Evolutionary conservation across 2,888 invertebrate genomes (phyloP).

Genomic region (Coremacera marginata): DNA sequence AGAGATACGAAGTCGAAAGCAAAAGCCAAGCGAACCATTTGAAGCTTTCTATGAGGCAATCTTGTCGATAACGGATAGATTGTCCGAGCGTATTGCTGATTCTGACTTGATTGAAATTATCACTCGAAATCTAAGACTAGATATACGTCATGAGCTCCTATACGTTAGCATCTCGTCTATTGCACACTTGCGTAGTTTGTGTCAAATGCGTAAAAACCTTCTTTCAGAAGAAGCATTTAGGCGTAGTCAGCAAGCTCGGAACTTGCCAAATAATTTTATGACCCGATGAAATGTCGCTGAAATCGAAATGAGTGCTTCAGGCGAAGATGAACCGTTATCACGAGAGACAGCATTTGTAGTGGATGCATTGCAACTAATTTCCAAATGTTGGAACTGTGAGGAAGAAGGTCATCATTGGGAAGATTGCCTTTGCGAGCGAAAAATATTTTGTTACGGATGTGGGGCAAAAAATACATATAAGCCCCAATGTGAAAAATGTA

Average conservation of each 20-base stretch:
- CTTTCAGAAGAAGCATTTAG: neutral
- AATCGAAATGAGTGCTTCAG: too few species aligned
- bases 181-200: neutral
- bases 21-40: neutral
- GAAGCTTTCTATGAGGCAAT: neutral
- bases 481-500: neutral
- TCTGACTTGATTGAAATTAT: too few species aligned
- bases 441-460: constrained; percentile 28
- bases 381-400: constrained; percentile 33
- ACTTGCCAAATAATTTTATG: too few species aligned
- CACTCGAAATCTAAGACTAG: too few species aligned
- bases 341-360: neutral
- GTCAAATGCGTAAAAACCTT: neutral
- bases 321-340: too few species aligned
- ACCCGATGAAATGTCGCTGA: too few species aligned
- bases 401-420: constrained; percentile 27
- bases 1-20: neutral
- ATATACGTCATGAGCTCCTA: too few species aligned
- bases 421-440: constrained; percentile 4
- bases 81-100: neutral
- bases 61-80: neutral
- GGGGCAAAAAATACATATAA: too few species aligned
- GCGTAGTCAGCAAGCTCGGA: neutral
- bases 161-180: neutral
- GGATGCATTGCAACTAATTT: neutral